Evolutionary conservation across 1,140 invertebrate species (phyloP).

Genomic region (Euwallacea similis): DNA sequence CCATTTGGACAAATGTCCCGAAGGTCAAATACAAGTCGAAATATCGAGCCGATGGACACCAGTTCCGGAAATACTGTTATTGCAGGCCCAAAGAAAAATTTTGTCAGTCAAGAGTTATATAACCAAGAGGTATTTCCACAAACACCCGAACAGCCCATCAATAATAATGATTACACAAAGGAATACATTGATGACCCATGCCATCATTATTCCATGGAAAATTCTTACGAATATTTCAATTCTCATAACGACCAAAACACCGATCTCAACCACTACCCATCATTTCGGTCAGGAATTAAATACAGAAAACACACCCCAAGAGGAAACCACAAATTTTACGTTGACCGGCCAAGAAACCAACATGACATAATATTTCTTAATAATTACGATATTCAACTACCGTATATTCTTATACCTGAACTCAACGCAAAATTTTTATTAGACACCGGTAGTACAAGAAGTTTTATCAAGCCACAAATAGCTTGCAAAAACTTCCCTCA

Average conservation of each 20-base stretch:
- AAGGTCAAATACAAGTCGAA: neutral
- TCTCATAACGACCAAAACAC: no score
- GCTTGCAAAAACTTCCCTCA: constrained; percentile 29
- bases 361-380: constrained; percentile 5
- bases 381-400: neutral
- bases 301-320: no score
- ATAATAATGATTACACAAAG: no score
- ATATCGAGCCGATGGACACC: constrained; percentile 10
- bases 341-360: neutral
- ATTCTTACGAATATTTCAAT: no score
- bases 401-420: constrained; percentile 11
- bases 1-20: neutral
- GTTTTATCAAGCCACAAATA: constrained; percentile 31
- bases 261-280: no score
- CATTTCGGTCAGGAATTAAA: no score
- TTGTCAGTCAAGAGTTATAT: constrained; percentile 13
- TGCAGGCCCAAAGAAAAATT: neutral
- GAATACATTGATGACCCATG: no score
- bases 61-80: constrained; percentile 10
- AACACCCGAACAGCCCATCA: neutral
- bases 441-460: constrained; percentile 31
- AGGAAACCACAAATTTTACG: neutral
- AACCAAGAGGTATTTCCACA: constrained; percentile 12
- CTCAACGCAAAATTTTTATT: constrained; percentile 34
- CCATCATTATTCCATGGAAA: no score